A percentile compares a stretch with the other conserved stretches of the same genome.
Evolutionary conservation across 2,113 vertebrate genomes (phyloP).

Genomic region (Triplophysa rosa): DNA sequence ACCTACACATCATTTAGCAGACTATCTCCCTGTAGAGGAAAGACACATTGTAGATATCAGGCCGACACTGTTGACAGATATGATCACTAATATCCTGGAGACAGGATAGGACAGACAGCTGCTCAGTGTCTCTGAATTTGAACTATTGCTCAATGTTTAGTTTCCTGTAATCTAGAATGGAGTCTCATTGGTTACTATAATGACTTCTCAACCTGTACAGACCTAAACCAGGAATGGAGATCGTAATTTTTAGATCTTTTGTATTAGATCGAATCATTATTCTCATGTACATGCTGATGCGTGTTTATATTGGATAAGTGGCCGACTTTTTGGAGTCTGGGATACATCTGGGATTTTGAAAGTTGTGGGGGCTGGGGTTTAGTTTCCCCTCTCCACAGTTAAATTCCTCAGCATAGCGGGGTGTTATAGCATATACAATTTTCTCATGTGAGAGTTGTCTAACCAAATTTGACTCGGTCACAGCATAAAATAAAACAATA

Average conservation of each 20-base stretch:
- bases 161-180: slow-evolving; percentile 13
- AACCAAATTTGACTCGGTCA: not conserved
- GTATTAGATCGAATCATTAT: not conserved
- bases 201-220: not conserved
- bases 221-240: not conserved
- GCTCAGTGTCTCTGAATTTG: slow-evolving; percentile 14
- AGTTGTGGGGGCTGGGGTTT: not conserved
- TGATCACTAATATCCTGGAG: slow-evolving; percentile 30
- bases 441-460: not conserved
- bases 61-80: slow-evolving; percentile 10
- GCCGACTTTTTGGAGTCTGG: slow-evolving; percentile 24
- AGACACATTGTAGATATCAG: not conserved
- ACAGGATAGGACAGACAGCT: not conserved
- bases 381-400: not conserved
- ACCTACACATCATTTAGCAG: too few relatives aligned
- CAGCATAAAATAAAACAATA: not conserved
- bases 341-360: not conserved
- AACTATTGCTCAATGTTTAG: slow-evolving; percentile 1
- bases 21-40: too few relatives aligned
- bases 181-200: not conserved
- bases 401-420: slow-evolving; percentile 19
- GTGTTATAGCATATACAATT: slow-evolving; percentile 14
- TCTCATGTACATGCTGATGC: not conserved
- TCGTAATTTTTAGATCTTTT: not conserved
- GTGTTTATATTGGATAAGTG: not conserved